Percentiles rank a stretch among this genome's conserved stretches.
These are phyloP conservation scores for Acronicta alni DNA, from an alignment of 2,888 invertebrate genomes.

Conservation along the genomic window DNA sequence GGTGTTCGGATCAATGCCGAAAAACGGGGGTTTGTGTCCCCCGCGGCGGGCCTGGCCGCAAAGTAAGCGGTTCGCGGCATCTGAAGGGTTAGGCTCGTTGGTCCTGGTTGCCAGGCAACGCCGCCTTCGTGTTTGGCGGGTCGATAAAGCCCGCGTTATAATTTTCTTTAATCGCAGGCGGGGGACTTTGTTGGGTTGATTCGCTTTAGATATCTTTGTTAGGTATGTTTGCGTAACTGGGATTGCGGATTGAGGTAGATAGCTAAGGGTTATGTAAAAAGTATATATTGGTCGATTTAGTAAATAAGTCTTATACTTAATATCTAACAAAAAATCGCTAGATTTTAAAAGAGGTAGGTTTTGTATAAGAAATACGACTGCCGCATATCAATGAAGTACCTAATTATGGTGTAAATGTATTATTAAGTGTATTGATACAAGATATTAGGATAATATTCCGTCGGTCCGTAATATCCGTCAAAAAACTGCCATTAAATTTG, in stretches of 20 bases:
- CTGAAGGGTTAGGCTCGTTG: constrained; percentile 83
- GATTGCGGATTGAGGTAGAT: constrained; percentile 14
- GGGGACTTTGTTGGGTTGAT: constrained; percentile 63
- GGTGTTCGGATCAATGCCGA: constrained; percentile 86
- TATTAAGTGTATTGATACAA: no score
- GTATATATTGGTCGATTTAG: background rate
- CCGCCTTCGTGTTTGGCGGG: constrained; percentile 76
- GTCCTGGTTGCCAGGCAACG: constrained; percentile 83
- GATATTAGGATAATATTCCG: no score
- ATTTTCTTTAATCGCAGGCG: constrained; percentile 83
- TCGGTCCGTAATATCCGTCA: no score
- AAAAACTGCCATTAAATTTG: no score
- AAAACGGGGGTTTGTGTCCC: constrained; percentile 82
- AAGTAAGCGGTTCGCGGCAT: constrained; percentile 86
- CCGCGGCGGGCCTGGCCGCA: constrained; percentile 75
- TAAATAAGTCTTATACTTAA: no score
- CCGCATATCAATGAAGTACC: no score
- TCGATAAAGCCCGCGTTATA: constrained; percentile 82
- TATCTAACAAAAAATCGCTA: no score
- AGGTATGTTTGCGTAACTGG: constrained; percentile 47
- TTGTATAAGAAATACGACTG: no score
- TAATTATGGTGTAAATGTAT: no score
- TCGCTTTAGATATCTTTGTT: constrained; percentile 64
- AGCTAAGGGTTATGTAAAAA: background rate
- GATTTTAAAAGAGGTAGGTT: no score